phyloP scores from a whole-genome alignment of 2,888 invertebrate genomes.

The Monochamus alternatus region DNA sequence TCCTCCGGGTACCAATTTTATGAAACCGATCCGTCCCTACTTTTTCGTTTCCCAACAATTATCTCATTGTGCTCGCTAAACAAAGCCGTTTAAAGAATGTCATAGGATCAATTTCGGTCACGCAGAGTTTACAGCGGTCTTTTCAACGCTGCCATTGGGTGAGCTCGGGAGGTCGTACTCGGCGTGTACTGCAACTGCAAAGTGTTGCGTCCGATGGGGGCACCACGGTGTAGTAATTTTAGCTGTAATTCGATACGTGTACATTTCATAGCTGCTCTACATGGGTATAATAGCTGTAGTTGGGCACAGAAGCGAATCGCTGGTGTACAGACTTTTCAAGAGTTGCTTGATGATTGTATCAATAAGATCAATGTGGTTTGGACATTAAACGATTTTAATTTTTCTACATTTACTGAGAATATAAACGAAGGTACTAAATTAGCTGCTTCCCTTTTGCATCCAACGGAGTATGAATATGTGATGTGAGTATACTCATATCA shows the following conservation, averaged over 20 bases:
- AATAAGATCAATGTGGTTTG: too few relatives aligned
- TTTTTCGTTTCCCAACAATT: slow-evolving; percentile 37
- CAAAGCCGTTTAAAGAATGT: slow-evolving; percentile 34
- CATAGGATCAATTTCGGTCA: slow-evolving; percentile 38
- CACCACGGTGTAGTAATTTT: slow-evolving; percentile 39
- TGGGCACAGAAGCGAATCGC: slow-evolving; percentile 31
- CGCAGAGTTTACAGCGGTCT: slow-evolving; percentile 29
- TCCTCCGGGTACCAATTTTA: slow-evolving; percentile 32
- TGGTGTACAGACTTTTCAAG: slow-evolving; percentile 30
- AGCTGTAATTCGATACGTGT: slow-evolving; percentile 43
- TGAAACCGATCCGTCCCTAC: slow-evolving; percentile 35
- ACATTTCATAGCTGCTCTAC: slow-evolving; percentile 36
- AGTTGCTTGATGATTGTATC: background rate
- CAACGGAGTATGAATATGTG: too few relatives aligned
- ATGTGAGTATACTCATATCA: too few relatives aligned
- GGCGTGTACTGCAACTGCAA: slow-evolving; percentile 19
- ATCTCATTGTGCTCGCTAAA: slow-evolving; percentile 31
- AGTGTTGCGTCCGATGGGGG: slow-evolving; percentile 19
- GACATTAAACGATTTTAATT: too few relatives aligned
- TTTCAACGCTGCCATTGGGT: slow-evolving; percentile 23
- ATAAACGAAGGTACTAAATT: too few relatives aligned
- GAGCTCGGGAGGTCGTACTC: background rate
- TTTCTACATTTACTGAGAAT: too few relatives aligned
- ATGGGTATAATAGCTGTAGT: slow-evolving; percentile 35
- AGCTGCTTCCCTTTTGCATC: too few relatives aligned